Conservation (phyloP, 2,888 invertebrate genomes). For the Balanococcus diminutus region DNA sequence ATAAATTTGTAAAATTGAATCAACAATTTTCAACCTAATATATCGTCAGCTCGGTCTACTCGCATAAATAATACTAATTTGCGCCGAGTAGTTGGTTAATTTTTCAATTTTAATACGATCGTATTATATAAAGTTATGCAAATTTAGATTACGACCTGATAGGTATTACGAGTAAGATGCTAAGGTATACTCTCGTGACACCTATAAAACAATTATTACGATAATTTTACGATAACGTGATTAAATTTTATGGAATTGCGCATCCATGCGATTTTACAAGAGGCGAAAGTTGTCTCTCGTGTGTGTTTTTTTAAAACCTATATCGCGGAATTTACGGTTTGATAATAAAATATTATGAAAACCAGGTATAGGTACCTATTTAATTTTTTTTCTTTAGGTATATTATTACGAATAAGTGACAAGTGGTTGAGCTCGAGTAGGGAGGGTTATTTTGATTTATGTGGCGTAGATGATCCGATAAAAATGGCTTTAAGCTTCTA, state of each 20-base stretch:
- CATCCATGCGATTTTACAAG: background rate
- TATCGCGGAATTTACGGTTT: background rate
- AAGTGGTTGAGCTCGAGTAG: background rate
- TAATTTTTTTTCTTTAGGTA: background rate
- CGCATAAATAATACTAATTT: constrained; percentile 12
- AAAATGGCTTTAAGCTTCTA: background rate
- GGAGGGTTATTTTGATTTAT: background rate
- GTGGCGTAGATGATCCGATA: background rate
- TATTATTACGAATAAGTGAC: background rate
- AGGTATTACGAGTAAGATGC: background rate
- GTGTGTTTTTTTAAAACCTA: background rate
- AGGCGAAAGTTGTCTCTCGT: background rate
- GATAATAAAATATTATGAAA: background rate
- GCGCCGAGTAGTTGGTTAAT: background rate
- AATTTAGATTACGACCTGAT: constrained; percentile 26
- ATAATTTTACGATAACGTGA: constrained; percentile 19
- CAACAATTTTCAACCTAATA: background rate
- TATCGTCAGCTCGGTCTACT: background rate
- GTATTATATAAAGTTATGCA: background rate
- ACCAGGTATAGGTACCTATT: background rate
- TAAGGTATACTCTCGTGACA: background rate
- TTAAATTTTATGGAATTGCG: background rate
- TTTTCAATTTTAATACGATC: constrained; percentile 7
- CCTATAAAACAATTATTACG: constrained; percentile 28
- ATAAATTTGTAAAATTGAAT: constrained; percentile 42